Percentiles rank a stretch among this genome's conserved stretches.
Evolutionary conservation across 37 sponge, comb jelly and placozoan species (phyloP).

Genomic region (Halisarca cf. caerulea): DNA sequence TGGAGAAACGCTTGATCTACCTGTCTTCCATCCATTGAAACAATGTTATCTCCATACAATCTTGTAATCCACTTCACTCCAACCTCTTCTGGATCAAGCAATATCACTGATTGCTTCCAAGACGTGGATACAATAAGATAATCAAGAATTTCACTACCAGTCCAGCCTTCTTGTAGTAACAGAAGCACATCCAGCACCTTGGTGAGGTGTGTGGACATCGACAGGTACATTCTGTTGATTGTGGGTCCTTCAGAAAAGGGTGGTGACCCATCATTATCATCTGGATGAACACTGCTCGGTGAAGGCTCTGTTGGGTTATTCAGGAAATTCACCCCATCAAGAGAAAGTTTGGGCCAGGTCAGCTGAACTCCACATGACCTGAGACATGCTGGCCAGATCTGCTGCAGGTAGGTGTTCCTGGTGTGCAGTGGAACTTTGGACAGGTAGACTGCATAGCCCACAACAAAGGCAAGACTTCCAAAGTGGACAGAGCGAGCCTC

Average conservation of each 20-base stretch:
- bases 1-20: background rate
- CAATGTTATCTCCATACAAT: background rate
- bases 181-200: background rate
- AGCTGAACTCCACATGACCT: background rate
- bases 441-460: conserved; percentile 50
- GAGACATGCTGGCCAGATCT: conserved; percentile 2
- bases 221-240: background rate
- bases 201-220: background rate
- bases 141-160: background rate
- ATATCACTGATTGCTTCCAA: background rate
- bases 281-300: background rate
- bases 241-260: background rate
- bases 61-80: background rate
- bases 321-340: background rate
- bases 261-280: background rate
- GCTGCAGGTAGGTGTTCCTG: conserved; percentile 4
- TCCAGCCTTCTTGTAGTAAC: background rate
- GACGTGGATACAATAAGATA: background rate
- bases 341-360: background rate
- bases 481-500: conserved; percentile 10
- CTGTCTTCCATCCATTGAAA: background rate
- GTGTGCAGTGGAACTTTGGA: conserved; percentile 33
- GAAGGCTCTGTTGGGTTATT: background rate
- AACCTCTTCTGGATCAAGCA: conserved; percentile 9
- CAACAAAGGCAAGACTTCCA: conserved; percentile 47